These are phyloP conservation scores for Varanus salvator DNA, from an alignment of 2,113 vertebrate species.

Conservation along the genomic window DNA sequence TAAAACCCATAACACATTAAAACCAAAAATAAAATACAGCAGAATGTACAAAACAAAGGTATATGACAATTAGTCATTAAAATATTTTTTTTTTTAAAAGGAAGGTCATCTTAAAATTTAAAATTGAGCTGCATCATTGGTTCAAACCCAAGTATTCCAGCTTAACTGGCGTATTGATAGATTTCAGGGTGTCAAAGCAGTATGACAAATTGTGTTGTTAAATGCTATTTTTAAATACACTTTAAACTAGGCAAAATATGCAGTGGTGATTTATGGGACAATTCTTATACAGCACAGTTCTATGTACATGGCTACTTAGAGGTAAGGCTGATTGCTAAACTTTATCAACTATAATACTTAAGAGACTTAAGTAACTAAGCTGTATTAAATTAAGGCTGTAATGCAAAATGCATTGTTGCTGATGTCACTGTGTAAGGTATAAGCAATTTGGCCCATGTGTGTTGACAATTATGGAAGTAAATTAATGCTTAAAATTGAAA, in stretches of 20 bases:
- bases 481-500: not conserved
- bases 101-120: not conserved
- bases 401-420: conserved; percentile 22
- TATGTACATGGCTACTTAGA: not conserved
- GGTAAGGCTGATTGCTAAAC: not conserved
- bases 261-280: not conserved
- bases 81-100: too few species aligned
- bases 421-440: not conserved
- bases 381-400: not conserved
- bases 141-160: not conserved
- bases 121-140: not conserved
- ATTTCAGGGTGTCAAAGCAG: not conserved
- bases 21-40: too few species aligned
- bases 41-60: too few species aligned
- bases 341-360: not conserved
- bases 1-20: too few species aligned
- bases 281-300: not conserved
- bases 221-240: not conserved
- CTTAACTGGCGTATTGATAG: not conserved
- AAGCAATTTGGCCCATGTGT: not conserved
- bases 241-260: not conserved
- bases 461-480: not conserved
- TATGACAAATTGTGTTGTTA: not conserved
- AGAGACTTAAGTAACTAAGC: not conserved
- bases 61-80: too few species aligned